Evolutionary conservation across 2,888 invertebrate genomes (phyloP).

Genomic region (Pseudococcus viburni): DNA sequence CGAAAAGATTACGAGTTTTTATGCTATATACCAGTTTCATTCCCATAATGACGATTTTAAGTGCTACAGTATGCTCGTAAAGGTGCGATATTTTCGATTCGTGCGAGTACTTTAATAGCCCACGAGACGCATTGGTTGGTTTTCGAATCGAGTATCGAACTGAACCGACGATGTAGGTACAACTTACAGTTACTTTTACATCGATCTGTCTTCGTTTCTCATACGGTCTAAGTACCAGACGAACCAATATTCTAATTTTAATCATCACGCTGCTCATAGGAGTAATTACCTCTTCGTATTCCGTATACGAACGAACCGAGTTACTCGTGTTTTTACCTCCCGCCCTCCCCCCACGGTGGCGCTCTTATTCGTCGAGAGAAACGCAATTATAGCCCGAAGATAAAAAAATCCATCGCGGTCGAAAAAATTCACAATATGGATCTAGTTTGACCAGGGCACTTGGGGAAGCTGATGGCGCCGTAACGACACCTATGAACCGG

Average conservation of each 20-base stretch:
- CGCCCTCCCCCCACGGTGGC: neutral
- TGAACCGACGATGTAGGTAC: neutral
- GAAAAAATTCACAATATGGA: conserved; percentile 9
- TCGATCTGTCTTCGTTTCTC: neutral
- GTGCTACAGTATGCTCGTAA: conserved; percentile 47
- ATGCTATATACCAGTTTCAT: conserved; percentile 60
- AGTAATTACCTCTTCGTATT: neutral
- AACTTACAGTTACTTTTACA: neutral
- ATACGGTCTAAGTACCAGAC: neutral
- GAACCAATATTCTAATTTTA: conserved; percentile 31
- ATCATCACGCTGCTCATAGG: conserved; percentile 6
- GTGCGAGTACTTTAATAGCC: neutral
- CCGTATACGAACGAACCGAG: neutral
- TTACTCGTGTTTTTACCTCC: neutral
- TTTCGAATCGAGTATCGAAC: neutral
- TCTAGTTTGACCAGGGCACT: conserved; percentile 24
- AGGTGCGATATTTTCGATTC: neutral
- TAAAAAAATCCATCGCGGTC: neutral
- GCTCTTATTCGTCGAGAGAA: neutral
- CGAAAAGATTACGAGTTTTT: conserved; percentile 61
- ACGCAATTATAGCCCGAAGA: conserved; percentile 30
- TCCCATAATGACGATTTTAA: conserved; percentile 64
- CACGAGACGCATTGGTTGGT: neutral
- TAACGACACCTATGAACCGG: neutral
- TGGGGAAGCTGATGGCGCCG: neutral